Evolutionary conservation across 2,113 vertebrate species (phyloP).

Genomic region (Hippocampus abdominalis): DNA sequence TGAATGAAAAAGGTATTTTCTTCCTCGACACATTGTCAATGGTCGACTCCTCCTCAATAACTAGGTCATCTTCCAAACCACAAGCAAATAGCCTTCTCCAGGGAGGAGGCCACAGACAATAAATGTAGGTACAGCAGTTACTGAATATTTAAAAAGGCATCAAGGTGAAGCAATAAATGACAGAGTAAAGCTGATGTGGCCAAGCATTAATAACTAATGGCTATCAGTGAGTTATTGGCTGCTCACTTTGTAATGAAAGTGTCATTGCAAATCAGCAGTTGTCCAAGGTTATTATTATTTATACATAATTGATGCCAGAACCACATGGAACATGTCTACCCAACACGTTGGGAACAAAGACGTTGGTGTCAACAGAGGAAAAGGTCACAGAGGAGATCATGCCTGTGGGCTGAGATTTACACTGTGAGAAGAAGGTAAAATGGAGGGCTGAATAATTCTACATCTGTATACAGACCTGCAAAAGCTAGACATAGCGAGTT

Average conservation of each 20-base stretch:
- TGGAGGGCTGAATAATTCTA: slow-evolving; percentile 21
- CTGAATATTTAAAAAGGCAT: slow-evolving; percentile 81
- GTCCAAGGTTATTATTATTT: slow-evolving; percentile 81
- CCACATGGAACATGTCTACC: slow-evolving; percentile 68
- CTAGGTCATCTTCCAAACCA: slow-evolving; percentile 60
- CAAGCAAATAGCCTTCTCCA: slow-evolving; percentile 54
- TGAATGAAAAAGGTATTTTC: background rate
- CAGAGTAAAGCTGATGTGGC: slow-evolving; percentile 78
- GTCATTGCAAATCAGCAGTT: slow-evolving; percentile 82
- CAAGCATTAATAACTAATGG: slow-evolving; percentile 80
- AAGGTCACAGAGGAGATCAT: slow-evolving; percentile 64
- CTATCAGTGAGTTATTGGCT: slow-evolving; percentile 74
- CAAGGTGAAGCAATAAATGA: slow-evolving; percentile 82
- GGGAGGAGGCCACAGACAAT: slow-evolving; percentile 70
- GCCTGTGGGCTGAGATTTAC: slow-evolving; percentile 55
- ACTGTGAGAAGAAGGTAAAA: slow-evolving; percentile 25
- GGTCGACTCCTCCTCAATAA: slow-evolving; percentile 44
- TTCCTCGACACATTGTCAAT: slow-evolving; percentile 30
- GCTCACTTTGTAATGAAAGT: slow-evolving; percentile 78
- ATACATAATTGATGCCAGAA: slow-evolving; percentile 79
- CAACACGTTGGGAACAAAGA: slow-evolving; percentile 64
- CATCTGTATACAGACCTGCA: slow-evolving; percentile 35
- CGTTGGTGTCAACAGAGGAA: slow-evolving; percentile 63
- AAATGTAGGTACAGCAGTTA: slow-evolving; percentile 79
- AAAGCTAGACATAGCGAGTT: slow-evolving; percentile 10